phyloP scores from a whole-genome alignment of 2,797 vertebrate species.

The Lepus oiostolus region DNA sequence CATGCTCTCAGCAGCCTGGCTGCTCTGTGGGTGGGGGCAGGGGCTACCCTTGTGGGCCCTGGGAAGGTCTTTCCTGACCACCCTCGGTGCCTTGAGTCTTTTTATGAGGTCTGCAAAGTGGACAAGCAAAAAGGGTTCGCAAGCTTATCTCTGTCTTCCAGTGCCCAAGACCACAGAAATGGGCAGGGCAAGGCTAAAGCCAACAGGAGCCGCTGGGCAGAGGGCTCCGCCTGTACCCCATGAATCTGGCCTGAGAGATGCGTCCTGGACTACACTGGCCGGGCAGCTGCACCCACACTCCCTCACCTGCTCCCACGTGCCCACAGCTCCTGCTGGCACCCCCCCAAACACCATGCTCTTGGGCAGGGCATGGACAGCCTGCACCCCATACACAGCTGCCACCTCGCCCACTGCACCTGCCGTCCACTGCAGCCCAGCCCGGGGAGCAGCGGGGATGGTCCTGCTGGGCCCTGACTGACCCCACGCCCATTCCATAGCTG shows the following conservation, averaged over 20 bases:
- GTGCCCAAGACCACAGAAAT: not conserved
- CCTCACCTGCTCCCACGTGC: not conserved
- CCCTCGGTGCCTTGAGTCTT: not conserved
- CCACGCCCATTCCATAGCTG: not conserved
- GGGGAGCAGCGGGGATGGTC: fast-evolving
- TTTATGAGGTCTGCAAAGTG: not conserved
- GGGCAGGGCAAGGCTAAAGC: not conserved
- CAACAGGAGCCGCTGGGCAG: not conserved
- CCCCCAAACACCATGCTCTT: not conserved
- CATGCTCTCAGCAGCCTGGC: not conserved
- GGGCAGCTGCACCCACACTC: not conserved
- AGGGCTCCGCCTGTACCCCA: not conserved
- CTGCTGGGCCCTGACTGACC: too few species aligned
- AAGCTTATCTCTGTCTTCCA: not conserved
- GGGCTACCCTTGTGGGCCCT: not conserved
- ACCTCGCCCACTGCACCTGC: not conserved
- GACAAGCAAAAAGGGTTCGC: not conserved
- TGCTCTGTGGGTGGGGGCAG: not conserved
- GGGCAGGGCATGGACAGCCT: not conserved
- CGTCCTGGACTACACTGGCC: not conserved
- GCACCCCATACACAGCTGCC: too few species aligned
- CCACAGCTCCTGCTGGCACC: not conserved
- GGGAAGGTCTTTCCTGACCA: not conserved
- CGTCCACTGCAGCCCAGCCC: not conserved
- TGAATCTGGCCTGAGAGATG: not conserved